phyloP scores from a whole-genome alignment of 2,888 invertebrate genomes.

The Brachylomia viminalis region DNA sequence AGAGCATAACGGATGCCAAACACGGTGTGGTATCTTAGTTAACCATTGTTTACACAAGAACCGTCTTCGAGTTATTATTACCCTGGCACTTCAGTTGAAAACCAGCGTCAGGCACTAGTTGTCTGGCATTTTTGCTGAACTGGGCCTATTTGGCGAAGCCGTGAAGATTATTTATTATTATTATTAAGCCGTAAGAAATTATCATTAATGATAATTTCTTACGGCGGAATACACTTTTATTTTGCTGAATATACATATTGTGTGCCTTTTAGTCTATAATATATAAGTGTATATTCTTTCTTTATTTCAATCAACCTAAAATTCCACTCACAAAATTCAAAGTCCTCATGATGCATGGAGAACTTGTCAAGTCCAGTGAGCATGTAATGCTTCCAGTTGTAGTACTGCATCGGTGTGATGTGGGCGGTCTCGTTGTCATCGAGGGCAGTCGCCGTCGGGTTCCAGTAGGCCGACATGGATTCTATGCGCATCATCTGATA shows the following conservation, averaged over 20 bases:
- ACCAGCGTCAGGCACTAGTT: background rate
- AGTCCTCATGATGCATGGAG: conserved; percentile 94
- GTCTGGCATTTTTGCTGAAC: background rate
- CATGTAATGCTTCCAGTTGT: conserved; percentile 94
- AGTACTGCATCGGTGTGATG: conserved; percentile 90
- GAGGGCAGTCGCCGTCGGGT: conserved; percentile 90
- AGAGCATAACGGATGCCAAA: background rate
- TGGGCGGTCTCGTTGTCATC: conserved; percentile 89
- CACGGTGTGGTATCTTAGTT: background rate
- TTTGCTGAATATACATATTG: background rate
- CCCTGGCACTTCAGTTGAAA: background rate
- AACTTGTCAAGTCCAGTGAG: conserved; percentile 94
- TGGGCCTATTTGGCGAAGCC: background rate
- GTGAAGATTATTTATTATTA: background rate
- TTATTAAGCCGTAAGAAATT: too few species aligned
- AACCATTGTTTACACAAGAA: background rate
- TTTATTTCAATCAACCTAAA: background rate
- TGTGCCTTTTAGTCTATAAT: background rate
- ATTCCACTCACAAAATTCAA: conserved; percentile 94
- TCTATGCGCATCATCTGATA: conserved; percentile 95
- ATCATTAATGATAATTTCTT: background rate
- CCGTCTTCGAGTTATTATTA: background rate
- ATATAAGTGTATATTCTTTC: background rate
- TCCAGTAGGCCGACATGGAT: conserved; percentile 95
- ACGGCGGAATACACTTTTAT: background rate